These are phyloP conservation scores for Enteromius fasciolatus DNA, from an alignment of 2,797 vertebrate genomes.

Conservation along the genomic window DNA sequence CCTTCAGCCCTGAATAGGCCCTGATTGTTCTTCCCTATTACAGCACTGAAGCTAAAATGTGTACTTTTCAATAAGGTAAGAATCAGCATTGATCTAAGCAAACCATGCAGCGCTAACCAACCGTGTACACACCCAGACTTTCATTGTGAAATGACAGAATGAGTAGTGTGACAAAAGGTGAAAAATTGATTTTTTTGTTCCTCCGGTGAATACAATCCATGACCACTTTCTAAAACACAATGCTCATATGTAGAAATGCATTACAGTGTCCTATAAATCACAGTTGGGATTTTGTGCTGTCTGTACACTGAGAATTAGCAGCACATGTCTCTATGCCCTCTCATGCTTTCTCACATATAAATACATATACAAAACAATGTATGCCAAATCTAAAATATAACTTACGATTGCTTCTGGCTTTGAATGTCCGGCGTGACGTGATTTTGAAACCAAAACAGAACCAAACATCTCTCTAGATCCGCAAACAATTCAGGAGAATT, in stretches of 20 bases:
- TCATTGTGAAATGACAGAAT: constrained; percentile 51
- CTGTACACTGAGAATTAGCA: constrained; percentile 1
- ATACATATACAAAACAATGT: not conserved
- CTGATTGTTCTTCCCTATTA: constrained; percentile 74
- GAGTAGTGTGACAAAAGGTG: constrained; percentile 47
- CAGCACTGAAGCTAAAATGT: constrained; percentile 61
- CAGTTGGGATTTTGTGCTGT: constrained; percentile 8
- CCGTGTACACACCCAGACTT: constrained; percentile 39
- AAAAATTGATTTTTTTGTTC: constrained; percentile 22
- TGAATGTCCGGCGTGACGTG: not conserved
- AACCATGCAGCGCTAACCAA: constrained; percentile 58
- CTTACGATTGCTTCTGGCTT: not conserved
- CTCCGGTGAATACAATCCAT: constrained; percentile 3
- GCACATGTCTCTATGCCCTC: not conserved
- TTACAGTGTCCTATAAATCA: constrained; percentile 42
- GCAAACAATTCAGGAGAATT: not conserved
- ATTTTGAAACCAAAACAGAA: not conserved
- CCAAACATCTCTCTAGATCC: not conserved
- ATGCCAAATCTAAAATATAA: not conserved
- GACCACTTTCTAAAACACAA: constrained; percentile 42
- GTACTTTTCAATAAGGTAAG: constrained; percentile 68
- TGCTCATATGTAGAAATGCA: constrained; percentile 38
- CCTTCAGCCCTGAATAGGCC: constrained; percentile 67
- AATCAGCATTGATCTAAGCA: constrained; percentile 71
- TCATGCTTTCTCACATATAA: not conserved